Evolutionary conservation across 2,797 vertebrate species (phyloP), one percentile per base, ranked within the genome.

Genomic region (Myotis planiceps): DNA sequence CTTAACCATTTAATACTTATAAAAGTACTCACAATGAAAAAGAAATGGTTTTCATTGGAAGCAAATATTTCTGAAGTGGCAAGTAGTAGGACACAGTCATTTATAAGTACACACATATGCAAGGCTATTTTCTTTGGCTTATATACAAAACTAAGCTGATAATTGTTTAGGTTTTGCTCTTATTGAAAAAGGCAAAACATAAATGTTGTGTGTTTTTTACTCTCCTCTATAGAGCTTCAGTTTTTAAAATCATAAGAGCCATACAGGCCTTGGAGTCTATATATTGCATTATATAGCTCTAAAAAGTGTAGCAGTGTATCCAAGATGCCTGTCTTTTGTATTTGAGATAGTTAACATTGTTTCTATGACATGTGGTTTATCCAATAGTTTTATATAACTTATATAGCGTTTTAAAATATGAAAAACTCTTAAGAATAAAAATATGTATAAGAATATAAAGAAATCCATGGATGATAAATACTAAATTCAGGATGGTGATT

Each of bases 11-110:
- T 83, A 60, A 66, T 72, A 92, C 12, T 69, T 71, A 76, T 53
- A 53, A 96, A 80, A 96, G 19, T 86, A 85, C 63, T 63, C 53
- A 83, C 71, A 93, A 74, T 86, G 76, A 90, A 93, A 93, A 74
- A 58, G 27, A 81, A 83, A 79, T 75, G 27, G 23, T 80, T 76
- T 95, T 79, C 53, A 39, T 65, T 71, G 32, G 47, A 93, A 82
- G 23, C 34, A 90, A 88, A 27, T 92, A 90, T 95, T 95, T 92
- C 80, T 63, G 19, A 92, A 76, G 63, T 88, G 65, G 34, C 76
- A 93, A 29, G n/a, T 53, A 37, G 55, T 87, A 69, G 65, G n/a
- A 55, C 13, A 65, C 8, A 29, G 65, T 74, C 88, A 72, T 69
- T 66, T 84, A 10, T 27, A 89, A 87, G 55, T 39, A 91, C 34